Percentiles rank a stretch among this genome's conserved stretches.
These are phyloP conservation scores for Danaus chrysippus DNA, from an alignment of 2,888 invertebrate genomes.

Conservation along the genomic window DNA sequence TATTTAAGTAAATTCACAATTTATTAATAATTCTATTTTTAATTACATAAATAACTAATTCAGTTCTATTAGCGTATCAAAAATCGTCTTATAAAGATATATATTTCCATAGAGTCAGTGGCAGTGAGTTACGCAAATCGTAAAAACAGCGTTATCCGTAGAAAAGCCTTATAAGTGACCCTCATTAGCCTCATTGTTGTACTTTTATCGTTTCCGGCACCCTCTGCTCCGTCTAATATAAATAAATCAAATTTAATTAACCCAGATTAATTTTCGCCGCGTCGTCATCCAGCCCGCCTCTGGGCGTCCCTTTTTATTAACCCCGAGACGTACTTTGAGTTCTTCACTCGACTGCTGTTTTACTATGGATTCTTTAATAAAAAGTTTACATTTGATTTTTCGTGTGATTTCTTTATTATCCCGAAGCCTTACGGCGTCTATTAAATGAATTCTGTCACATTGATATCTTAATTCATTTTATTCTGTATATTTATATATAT, in stretches of 20 bases:
- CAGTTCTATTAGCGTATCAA: constrained; percentile 8
- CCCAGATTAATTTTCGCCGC: constrained; percentile 77
- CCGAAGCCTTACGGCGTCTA: constrained; percentile 54
- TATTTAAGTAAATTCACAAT: too few species aligned
- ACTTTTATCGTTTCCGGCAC: constrained; percentile 66
- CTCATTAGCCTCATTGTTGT: constrained; percentile 74
- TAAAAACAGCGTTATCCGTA: constrained; percentile 65
- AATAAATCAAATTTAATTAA: constrained; percentile 80
- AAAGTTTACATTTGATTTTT: constrained; percentile 72
- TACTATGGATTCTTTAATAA: constrained; percentile 74
- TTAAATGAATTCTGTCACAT: constrained; percentile 58
- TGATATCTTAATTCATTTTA: constrained; percentile 43
- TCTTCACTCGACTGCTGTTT: constrained; percentile 51
- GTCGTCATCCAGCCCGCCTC: constrained; percentile 47
- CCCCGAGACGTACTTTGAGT: constrained; percentile 59
- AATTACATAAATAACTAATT: too few species aligned
- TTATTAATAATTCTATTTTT: too few species aligned
- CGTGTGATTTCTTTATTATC: constrained; percentile 48
- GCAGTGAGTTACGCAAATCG: constrained; percentile 60
- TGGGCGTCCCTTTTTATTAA: constrained; percentile 68
- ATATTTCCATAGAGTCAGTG: constrained; percentile 46
- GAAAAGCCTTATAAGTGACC: constrained; percentile 72
- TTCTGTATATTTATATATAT: background rate
- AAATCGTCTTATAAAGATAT: constrained; percentile 45
- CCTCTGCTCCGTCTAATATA: constrained; percentile 58